Evolutionary conservation across 2,888 invertebrate genomes (phyloP), one percentile per base, ranked within the genome.

Genomic region (Pachycephus smyrnensis): DNA sequence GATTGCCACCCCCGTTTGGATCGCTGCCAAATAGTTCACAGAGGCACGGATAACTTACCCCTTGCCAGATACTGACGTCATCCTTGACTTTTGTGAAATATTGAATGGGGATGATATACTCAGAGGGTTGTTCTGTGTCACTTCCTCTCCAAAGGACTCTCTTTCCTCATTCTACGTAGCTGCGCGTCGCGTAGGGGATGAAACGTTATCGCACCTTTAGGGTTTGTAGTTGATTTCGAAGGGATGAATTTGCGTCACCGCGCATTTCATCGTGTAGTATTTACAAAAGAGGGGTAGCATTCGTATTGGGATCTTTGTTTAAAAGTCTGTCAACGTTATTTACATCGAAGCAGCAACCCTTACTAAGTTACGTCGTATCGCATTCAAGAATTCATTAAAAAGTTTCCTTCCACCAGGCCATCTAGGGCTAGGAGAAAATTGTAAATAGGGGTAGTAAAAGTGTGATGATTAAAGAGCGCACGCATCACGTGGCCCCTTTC

Each of bases 1-100:
- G 90, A 90, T 89, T 87, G 84, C 81, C 80, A 80, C 79, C 79
- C 77, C 80, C 23, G 6, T 82, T 87, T 90, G 90, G 89, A 88
- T 86, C 84, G 73, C 75, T 77, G 89, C 89, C 89, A 89, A 89
- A 85, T 83, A 81, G 81, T 81, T 81, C 80, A 75, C 35, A 74
- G 33, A 23, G 71, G 30, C 71, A 3, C 31, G 12, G 2, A 31
- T 71, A 55, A 55, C 23, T 55, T 55, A 55, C 23, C 55, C 55
- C 55, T 55, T 31, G 71, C 71, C 71, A 33, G 32, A 33, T 31
- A 33, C 71, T 31, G 71, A 71, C 33, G 71, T 71, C 71, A 71
- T 71, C 11, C 71, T 32, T 33, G 12, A 71, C 31, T 71, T 71
- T 71, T 32, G 12, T 33, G 11, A 71, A 71, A 71, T 71, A 71